Percentiles rank a stretch among this genome's conserved stretches.
phyloP scores from a whole-genome alignment of 2,797 vertebrate genomes.

The Chloroceryle amazona region DNA sequence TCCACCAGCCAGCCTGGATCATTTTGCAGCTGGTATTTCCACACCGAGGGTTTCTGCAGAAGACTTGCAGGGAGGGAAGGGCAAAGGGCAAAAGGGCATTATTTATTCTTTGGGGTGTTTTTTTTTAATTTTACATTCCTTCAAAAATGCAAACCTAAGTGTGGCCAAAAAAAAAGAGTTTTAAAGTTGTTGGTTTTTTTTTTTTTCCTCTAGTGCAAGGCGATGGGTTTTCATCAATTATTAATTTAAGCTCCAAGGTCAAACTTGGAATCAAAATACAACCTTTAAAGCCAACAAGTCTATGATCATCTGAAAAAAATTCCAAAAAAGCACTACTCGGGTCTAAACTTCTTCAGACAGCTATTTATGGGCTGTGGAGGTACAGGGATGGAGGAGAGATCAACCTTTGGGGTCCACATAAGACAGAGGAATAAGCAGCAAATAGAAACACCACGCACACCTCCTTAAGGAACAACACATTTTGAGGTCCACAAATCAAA shows the following conservation, averaged over 20 bases:
- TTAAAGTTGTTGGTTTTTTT: not conserved
- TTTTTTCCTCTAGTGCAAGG: not conserved
- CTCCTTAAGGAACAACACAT: not conserved
- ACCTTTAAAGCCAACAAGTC: not conserved
- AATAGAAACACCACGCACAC: rapidly evolving
- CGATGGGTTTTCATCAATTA: rapidly evolving
- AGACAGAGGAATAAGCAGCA: not conserved
- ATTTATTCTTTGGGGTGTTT: too few species aligned
- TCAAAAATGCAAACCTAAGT: not conserved
- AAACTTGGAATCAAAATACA: not conserved
- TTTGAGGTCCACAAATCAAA: not conserved
- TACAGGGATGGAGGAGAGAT: not conserved
- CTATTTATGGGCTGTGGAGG: not conserved
- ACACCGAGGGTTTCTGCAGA: not conserved
- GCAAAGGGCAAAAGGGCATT: not conserved
- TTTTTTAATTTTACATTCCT: rapidly evolving
- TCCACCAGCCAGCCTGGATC: not conserved
- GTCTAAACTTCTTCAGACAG: rapidly evolving
- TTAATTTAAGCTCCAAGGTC: not conserved
- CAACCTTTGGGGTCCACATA: not conserved
- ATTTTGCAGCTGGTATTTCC: not conserved
- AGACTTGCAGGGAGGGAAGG: not conserved
- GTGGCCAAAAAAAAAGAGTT: too few species aligned
- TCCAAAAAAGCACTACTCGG: rapidly evolving
- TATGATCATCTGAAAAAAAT: not conserved